These are phyloP conservation scores for Microchrysa polita DNA, from an alignment of 2,888 invertebrate species.

Conservation along the genomic window DNA sequence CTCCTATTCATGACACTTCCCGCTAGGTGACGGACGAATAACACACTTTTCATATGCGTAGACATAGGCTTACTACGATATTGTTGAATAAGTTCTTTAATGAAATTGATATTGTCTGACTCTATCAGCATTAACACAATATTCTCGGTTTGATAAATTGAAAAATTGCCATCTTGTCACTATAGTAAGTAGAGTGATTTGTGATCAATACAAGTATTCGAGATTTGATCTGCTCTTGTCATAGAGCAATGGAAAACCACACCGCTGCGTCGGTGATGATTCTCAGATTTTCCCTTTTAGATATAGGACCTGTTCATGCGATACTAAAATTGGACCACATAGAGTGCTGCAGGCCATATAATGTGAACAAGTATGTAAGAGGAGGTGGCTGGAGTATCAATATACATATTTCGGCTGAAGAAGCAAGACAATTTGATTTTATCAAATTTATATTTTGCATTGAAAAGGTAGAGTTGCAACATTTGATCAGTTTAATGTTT, in stretches of 20 bases:
- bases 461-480: neutral
- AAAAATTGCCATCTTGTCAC: neutral
- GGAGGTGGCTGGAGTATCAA: neutral
- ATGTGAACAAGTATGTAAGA: too few relatives aligned
- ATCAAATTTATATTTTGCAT: neutral
- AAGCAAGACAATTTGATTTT: slow-evolving; percentile 6
- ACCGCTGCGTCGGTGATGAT: too few relatives aligned
- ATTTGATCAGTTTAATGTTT: slow-evolving; percentile 7
- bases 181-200: slow-evolving; percentile 1
- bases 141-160: slow-evolving; percentile 16
- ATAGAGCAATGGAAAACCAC: neutral
- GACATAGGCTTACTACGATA: neutral
- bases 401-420: neutral
- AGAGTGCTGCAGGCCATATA: neutral
- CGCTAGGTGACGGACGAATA: neutral
- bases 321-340: slow-evolving; percentile 18
- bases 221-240: slow-evolving; percentile 15
- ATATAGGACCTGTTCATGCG: slow-evolving; percentile 1
- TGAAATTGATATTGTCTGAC: neutral
- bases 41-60: neutral
- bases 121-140: neutral
- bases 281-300: neutral
- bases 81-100: neutral
- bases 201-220: neutral
- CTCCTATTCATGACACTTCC: neutral